Evolutionary conservation across 30 jellyfish, hydroid and myxozoan species (phyloP), one percentile per base, ranked within the genome.

Genomic region (Hydractinia symbiolongicarpus): DNA sequence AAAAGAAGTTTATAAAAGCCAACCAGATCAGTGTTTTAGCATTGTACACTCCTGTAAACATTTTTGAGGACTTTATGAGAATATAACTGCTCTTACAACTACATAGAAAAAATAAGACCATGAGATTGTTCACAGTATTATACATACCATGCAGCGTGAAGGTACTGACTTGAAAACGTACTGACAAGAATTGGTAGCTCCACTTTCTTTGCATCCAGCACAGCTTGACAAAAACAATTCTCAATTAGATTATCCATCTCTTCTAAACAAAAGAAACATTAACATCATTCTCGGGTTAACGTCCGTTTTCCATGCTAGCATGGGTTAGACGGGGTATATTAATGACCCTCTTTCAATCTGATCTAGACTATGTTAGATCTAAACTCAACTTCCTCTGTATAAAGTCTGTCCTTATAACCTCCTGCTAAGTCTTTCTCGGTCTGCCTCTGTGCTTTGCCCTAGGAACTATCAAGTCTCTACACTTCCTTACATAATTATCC

Each of bases 161-260:
- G 87, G 49, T 58, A 85, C 64, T 91, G 95, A 49, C 93, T 87
- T 16, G 98, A 79, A 79, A 91, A 91, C 44, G 86, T 72, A 60
- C 92, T 91, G 50, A 91, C 95, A 14, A 91, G 82, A 20, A 91
- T 82, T 4, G 98, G 98, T 13, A 91, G 73, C 50, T 82, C 95
- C 13, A 78, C 73, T 62, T 78, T 91, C 81, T 83, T 91, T 40
- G 98, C 90, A 53, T 86, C 87, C n/a, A 91, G 19, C 61, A 91
- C 7, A 13, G 98, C 98, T 91, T 91, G 98, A 13, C 67, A 79
- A 81, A 91, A 86, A 75, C 98, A 86, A 79, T 86, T 86, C 76
- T 82, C 82, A 53, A 91, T 53, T 57, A 91, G 82, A 58, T 11
- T 54, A 67, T 91, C 96, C 96, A 86, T 91, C 84, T 82, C 79